Base-by-base conservation (phyloP, 2,113 vertebrate species). In the Nestor notabilis region DNA sequence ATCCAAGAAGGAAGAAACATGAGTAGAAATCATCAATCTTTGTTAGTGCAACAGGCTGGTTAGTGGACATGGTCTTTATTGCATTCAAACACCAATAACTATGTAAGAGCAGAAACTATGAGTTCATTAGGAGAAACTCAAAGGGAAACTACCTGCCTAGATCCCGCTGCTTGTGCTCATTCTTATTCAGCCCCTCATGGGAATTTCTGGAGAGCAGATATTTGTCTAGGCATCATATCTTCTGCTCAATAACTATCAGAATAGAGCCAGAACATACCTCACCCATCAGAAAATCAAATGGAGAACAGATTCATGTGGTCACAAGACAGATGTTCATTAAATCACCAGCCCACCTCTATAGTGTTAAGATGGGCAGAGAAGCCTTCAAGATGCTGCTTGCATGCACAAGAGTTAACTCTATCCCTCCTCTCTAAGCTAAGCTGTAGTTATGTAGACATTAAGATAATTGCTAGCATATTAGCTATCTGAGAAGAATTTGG, bases 281-380 rank as follows among this genome's bases (percentile, higher is more conserved):
- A 87, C 17, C 50, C 47, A 64, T 71, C 43, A 83, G 77, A 90
- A 87, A 87, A 79, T 37, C 83, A 92, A 89, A 81, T 53, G 49
- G 50, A 77, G 50, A 87, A 68, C 35, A 91, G 89, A 87, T 70
- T 82, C 25, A 24, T 55, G 13, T 76, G 79, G 46, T 89, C 93
- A 94, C 50, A 79, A 89, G 69, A 78, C 65, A 94, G 60, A 84
- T 71, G 65, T 72, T 92, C 69, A 65, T 91, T 71, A 87, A 90
- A 87, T 82, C 3, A 3, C 44, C 70, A 84, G 65, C 65, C 77
- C 69, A 91, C 87, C 89, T 84, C 55, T 75, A 61, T 15, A 78
- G n/a, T 7, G 24, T 86, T 77, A 83, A 90, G 76, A 63, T 25
- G 21, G 21, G 33, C 39, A 93, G 52, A 89, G 49, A 5, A 87